phyloP scores from a whole-genome alignment of 1,140 invertebrate genomes.

The Temnothorax curvispinosus region DNA sequence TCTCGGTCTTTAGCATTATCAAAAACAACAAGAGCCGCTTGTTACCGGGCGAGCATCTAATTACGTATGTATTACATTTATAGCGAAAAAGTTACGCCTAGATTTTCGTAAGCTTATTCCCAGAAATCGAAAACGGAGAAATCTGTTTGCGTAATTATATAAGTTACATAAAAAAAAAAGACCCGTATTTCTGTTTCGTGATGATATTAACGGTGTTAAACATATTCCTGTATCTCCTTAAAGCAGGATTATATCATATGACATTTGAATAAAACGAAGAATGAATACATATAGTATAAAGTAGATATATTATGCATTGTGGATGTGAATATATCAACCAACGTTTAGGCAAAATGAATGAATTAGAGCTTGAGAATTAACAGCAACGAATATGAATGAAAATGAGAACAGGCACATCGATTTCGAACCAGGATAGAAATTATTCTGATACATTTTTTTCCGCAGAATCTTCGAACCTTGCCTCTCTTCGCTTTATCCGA shows the following conservation, averaged over 20 bases:
- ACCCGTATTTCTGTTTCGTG: background rate
- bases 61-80: constrained; percentile 13
- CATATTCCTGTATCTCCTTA: background rate
- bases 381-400: background rate
- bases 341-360: background rate
- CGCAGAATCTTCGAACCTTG: background rate
- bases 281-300: background rate
- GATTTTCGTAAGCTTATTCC: constrained; percentile 10
- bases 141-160: background rate
- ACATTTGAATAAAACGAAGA: background rate
- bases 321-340: background rate
- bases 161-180: background rate
- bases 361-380: background rate
- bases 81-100: constrained; percentile 34
- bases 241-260: background rate
- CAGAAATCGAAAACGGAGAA: background rate
- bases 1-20: constrained; percentile 52
- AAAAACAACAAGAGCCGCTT: constrained; percentile 41
- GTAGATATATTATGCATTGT: no score
- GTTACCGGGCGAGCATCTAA: constrained; percentile 45
- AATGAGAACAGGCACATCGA: background rate
- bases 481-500: constrained; percentile 24
- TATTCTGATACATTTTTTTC: constrained; percentile 14
- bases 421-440: background rate
- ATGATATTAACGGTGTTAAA: background rate